Base-by-base conservation (phyloP, 2,113 vertebrate species). In the Brachypodius melanocephalos region DNA sequence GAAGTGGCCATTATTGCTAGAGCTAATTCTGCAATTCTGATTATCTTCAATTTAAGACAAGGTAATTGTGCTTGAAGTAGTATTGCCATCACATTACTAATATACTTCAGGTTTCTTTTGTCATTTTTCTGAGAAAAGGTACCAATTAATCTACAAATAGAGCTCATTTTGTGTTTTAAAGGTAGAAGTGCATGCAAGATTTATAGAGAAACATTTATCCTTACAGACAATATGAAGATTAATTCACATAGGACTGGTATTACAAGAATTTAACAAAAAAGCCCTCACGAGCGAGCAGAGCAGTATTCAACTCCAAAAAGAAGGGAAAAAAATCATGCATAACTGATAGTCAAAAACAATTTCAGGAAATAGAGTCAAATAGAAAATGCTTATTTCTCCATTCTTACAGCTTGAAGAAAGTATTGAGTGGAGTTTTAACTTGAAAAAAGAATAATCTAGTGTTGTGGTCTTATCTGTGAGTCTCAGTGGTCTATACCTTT, bases 41-140 rank as follows among this genome's bases (percentile, higher is more conserved):
- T 96, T 96, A 94, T 94, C 94, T 48, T 73, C 85, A 92, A 29
- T 79, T 97, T 43, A 54, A 93, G 96, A 95, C 91, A 97, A 96
- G 83, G 89, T 95, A 95, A 90, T 90, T 90, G 45, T 78, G 43
- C 65, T 54, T 85, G 92, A 95, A 97, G 85, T 85, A 95, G 52
- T 79, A 85, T 94, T 89, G 89, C 96, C 74, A 89, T 93, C 85
- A 92, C 71, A 79, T 94, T 82, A 73, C 43, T 90, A 74, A 93
- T 88, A 77, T 58, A 88, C 43, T 87, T 74, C 81, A 94, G 76
- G 61, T 62, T 57, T 96, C 95, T 75, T 93, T 65, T 77, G 91
- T 85, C 40, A 73, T 93, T 89, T 96, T 54, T 95, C 93, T 92
- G 88, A 96, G 85, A 96, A 95, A 92, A 43, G 14, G 12, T 58